Percentiles rank a stretch among this genome's conserved stretches.
Evolutionary conservation across 1,140 invertebrate genomes (phyloP).

Genomic region (Diorhabda elongata): DNA sequence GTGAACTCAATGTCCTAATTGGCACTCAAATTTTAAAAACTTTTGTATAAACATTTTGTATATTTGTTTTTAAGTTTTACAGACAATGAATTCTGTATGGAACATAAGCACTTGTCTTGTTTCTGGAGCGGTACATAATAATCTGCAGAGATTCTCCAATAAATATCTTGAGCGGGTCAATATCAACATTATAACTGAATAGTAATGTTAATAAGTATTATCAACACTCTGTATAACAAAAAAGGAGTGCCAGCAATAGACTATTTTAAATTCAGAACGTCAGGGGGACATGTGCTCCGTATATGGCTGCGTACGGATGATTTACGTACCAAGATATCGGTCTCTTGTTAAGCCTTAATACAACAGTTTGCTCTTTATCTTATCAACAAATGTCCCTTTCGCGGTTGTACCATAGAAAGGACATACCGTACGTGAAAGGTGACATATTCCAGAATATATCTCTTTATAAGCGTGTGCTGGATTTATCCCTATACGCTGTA

Average conservation of each 20-base stretch:
- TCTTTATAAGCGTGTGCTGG: not conserved
- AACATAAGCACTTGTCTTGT: no score
- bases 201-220: no score
- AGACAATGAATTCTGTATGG: no score
- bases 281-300: constrained; percentile 10
- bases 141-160: no score
- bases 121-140: no score
- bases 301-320: constrained; percentile 19
- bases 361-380: constrained; percentile 20
- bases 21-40: no score
- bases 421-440: constrained; percentile 13
- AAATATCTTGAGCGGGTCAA: no score
- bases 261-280: constrained; percentile 18
- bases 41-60: no score
- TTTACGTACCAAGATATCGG: constrained; percentile 17
- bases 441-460: constrained; percentile 13
- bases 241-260: not conserved
- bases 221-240: not conserved
- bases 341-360: constrained; percentile 16
- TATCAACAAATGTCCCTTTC: constrained; percentile 14
- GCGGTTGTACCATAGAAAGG: constrained; percentile 7
- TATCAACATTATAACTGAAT: no score
- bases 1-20: no score
- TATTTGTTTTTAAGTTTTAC: no score
- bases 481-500: no score